Evolutionary conservation across 2,797 vertebrate species (phyloP).

Genomic region (Mus caroli): DNA sequence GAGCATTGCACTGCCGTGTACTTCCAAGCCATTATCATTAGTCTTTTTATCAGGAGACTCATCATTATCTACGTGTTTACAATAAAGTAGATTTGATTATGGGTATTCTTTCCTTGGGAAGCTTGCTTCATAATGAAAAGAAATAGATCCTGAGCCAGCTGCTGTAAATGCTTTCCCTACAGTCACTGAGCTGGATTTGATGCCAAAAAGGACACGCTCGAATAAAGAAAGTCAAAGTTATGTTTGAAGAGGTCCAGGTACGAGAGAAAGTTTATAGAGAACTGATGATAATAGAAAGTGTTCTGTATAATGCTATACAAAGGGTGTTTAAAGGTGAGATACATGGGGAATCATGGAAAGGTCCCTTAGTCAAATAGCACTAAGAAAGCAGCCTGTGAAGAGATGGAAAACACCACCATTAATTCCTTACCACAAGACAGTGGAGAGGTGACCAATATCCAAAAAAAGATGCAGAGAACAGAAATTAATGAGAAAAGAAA

Average conservation of each 20-base stretch:
- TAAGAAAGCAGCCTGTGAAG: not conserved
- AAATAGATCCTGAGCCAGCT: not conserved
- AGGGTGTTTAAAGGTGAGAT: not conserved
- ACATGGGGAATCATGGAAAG: not conserved
- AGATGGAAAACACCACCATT: not conserved
- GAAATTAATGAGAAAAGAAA: not conserved
- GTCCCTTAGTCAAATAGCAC: not conserved
- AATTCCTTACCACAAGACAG: not conserved
- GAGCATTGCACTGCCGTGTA: not conserved
- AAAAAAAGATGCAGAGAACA: not conserved
- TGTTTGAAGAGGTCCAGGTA: not conserved
- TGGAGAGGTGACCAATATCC: not conserved
- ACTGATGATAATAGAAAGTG: not conserved
- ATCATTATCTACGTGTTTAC: slow-evolving; percentile 27
- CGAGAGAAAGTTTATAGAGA: not conserved
- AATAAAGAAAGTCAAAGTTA: slow-evolving; percentile 3
- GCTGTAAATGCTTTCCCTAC: not conserved
- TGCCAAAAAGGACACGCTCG: not conserved
- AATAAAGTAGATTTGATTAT: not conserved
- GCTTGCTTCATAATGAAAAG: not conserved
- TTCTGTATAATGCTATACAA: not conserved
- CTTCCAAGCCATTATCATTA: slow-evolving; percentile 19
- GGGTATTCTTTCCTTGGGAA: not conserved
- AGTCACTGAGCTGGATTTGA: not conserved
- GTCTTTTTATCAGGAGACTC: not conserved